phyloP scores from a whole-genome alignment of 2,888 invertebrate species.

The Tetramorium bicarinatum region DNA sequence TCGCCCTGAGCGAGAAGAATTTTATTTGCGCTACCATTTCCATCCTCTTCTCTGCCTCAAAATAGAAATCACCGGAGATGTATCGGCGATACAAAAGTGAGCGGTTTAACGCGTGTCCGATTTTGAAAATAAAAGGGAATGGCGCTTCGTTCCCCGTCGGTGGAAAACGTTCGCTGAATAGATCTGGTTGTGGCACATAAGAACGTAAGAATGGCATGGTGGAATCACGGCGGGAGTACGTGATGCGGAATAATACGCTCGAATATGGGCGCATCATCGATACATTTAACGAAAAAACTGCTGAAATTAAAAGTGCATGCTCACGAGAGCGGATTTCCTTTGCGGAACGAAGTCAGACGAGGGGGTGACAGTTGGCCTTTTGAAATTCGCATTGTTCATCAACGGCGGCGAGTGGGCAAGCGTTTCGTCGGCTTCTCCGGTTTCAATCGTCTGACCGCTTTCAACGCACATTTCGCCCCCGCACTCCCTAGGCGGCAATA shows the following conservation, averaged over 20 bases:
- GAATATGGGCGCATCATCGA: background rate
- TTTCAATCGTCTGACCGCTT: conserved; percentile 86
- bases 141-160: conserved; percentile 8
- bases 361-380: conserved; percentile 80
- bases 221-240: background rate
- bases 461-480: conserved; percentile 79
- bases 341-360: conserved; percentile 72
- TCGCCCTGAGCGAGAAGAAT: conserved; percentile 57
- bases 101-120: conserved; percentile 52
- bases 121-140: conserved; percentile 34
- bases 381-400: conserved; percentile 82
- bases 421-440: conserved; percentile 85
- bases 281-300: conserved; percentile 10
- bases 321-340: conserved; percentile 72
- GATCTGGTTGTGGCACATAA: conserved; percentile 3
- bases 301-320: conserved; percentile 54
- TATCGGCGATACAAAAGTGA: conserved; percentile 39
- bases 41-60: conserved; percentile 32
- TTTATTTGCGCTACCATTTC: conserved; percentile 53
- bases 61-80: conserved; percentile 38
- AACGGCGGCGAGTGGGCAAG: conserved; percentile 83
- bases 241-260: background rate
- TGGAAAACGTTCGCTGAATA: conserved; percentile 3
- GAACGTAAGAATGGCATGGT: conserved; percentile 5
- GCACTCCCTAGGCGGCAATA: conserved; percentile 70